phyloP scores from a whole-genome alignment of 2,797 vertebrate genomes.

The Sarcophilus harrisii region DNA sequence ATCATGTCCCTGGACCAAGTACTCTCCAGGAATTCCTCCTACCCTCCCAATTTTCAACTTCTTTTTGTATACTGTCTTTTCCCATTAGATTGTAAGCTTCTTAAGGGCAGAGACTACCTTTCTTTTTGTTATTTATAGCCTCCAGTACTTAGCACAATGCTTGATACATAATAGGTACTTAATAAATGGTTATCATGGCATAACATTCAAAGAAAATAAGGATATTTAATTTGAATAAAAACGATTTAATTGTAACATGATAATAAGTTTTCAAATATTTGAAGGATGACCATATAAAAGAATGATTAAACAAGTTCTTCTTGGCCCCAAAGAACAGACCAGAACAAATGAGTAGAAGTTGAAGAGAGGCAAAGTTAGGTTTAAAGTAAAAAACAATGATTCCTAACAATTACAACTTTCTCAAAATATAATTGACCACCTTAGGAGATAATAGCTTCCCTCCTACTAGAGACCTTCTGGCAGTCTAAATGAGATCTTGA shows the following conservation, averaged over 20 bases:
- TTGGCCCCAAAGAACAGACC: not conserved
- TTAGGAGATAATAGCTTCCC: not conserved
- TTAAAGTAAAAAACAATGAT: not conserved
- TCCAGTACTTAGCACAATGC: not conserved
- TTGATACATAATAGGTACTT: not conserved
- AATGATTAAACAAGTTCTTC: not conserved
- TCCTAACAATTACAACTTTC: not conserved
- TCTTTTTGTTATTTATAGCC: not conserved
- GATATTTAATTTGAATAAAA: not conserved
- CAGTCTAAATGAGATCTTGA: not conserved
- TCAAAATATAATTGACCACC: not conserved
- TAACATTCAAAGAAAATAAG: not conserved
- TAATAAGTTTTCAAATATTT: not conserved
- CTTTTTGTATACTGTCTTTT: not conserved
- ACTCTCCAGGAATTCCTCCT: not conserved
- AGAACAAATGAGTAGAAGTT: not conserved
- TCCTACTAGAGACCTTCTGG: not conserved
- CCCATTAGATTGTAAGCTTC: not conserved
- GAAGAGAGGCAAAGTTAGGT: not conserved
- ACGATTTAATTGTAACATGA: not conserved
- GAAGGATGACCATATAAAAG: not conserved
- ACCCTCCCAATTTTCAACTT: not conserved
- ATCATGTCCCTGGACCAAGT: not conserved
- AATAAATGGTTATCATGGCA: not conserved
- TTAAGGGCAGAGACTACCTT: not conserved